Evolutionary conservation across 2,113 vertebrate genomes (phyloP), one percentile per base, ranked within the genome.

Genomic region (Caranx ignobilis): DNA sequence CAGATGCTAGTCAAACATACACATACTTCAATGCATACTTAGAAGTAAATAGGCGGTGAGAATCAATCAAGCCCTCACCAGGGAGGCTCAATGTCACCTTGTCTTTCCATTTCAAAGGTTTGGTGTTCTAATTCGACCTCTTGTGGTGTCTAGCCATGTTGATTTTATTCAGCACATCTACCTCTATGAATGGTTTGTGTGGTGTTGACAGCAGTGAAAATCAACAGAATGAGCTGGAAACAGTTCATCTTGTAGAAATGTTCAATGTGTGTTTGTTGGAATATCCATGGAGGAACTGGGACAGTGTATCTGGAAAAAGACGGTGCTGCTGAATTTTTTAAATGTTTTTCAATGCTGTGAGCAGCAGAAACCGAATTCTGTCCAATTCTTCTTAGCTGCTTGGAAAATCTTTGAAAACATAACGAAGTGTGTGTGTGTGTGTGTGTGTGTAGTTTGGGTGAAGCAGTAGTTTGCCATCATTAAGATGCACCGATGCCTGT

Each of bases 61-160:
- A 86, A 89, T 89, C 80, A 82, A 90, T 91, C 31, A 89, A 81
- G 56, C 26, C 50, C 21, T 61, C 15, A n/a, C 26, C n/a, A 77
- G 57, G 56, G 75, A 64, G 54, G 52, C 35, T 84, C 66, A 81
- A 79, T 82, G 84, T 84, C 69, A 83, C 56, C 75, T 63, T 78
- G 31, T 52, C 26, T 69, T 55, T 16, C 16, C 41, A 41, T 34
- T 76, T 50, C n/a, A 26, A 47, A 16, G 48, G n/a, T n/a, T 54
- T 21, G 9, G 19, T 10, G 21, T 54, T n/a, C 19, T 54, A 21
- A 54, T 6, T 21, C 15, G 16, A 47, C 45, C 39, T 54, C 19
- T 54, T 3, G 7, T 54, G 3, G 50, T 3, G 21, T 21, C 50
- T 54, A 19, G 18, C 8, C 19, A 54, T 62, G 48, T 45, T 35